Percentiles rank a stretch among this genome's conserved stretches.
Conservation (phyloP, 2,113 vertebrate species). For the Gallinago jamesoni region DNA sequence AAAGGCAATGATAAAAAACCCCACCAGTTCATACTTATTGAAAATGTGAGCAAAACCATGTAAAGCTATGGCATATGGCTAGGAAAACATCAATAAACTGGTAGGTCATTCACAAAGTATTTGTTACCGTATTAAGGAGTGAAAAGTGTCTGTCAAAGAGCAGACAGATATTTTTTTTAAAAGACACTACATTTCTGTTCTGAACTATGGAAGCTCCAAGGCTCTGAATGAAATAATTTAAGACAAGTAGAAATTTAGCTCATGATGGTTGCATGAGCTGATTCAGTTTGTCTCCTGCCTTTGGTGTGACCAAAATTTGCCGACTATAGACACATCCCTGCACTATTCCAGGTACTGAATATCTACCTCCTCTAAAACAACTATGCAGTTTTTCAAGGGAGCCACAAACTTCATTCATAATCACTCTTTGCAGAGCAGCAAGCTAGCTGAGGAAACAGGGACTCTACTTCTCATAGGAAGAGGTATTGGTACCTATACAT, state of each 20-base stretch:
- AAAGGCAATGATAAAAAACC: background rate
- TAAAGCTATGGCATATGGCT: background rate
- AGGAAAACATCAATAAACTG: background rate
- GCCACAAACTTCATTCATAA: background rate
- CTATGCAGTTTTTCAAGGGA: background rate
- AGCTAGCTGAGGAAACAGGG: background rate
- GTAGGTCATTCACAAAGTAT: background rate
- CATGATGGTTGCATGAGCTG: background rate
- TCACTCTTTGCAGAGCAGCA: background rate
- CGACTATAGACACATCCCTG: background rate
- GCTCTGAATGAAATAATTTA: background rate
- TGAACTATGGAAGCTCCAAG: background rate
- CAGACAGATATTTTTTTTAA: background rate
- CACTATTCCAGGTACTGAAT: background rate
- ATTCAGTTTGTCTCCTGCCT: background rate
- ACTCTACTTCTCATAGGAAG: background rate
- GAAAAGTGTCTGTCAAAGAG: background rate
- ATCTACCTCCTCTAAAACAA: background rate
- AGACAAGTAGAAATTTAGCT: background rate
- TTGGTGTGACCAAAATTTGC: background rate
- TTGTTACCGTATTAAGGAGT: background rate
- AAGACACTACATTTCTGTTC: background rate
- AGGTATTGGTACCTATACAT: accelerated
- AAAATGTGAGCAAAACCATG: background rate
- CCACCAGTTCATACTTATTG: background rate